Evolutionary conservation across 1,140 invertebrate genomes (phyloP).

Genomic region (Drosophila bifasciata): DNA sequence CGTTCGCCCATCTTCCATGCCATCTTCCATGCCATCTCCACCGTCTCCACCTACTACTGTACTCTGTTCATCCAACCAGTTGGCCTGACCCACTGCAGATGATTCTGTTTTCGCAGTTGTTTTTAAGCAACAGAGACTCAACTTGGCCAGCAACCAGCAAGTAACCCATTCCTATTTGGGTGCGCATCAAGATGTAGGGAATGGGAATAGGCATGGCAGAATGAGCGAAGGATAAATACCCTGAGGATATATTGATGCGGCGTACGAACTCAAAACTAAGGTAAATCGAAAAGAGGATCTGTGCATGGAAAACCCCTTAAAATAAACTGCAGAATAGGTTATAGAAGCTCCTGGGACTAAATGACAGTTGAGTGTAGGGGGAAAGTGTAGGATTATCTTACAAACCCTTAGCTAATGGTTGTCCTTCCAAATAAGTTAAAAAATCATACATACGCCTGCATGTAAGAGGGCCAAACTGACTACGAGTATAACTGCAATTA

Average conservation of each 20-base stretch:
- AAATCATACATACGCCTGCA: too few species aligned
- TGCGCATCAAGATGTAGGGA: not conserved
- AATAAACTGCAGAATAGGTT: too few species aligned
- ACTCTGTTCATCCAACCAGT: slow-evolving; percentile 31
- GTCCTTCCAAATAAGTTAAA: too few species aligned
- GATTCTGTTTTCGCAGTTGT: slow-evolving; percentile 48
- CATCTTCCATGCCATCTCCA: not conserved
- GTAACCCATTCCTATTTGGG: not conserved
- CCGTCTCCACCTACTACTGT: slow-evolving; percentile 10
- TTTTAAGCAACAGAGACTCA: slow-evolving; percentile 19
- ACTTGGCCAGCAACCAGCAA: slow-evolving; percentile 22
- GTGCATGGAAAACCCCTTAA: too few species aligned
- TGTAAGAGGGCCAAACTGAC: too few species aligned
- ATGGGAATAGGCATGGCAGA: not conserved
- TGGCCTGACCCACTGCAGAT: slow-evolving; percentile 30
- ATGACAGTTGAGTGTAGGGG: too few species aligned
- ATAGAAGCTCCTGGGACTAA: too few species aligned
- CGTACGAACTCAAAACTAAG: not conserved
- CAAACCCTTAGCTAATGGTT: too few species aligned
- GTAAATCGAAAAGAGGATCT: not conserved
- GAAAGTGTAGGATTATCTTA: too few species aligned
- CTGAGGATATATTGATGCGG: slow-evolving; percentile 10
- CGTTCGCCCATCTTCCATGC: not conserved
- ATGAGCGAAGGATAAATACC: slow-evolving; percentile 10
- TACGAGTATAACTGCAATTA: too few species aligned